Base-by-base conservation (phyloP, 2,797 vertebrate genomes). In the Diplodus puntazzo region DNA sequence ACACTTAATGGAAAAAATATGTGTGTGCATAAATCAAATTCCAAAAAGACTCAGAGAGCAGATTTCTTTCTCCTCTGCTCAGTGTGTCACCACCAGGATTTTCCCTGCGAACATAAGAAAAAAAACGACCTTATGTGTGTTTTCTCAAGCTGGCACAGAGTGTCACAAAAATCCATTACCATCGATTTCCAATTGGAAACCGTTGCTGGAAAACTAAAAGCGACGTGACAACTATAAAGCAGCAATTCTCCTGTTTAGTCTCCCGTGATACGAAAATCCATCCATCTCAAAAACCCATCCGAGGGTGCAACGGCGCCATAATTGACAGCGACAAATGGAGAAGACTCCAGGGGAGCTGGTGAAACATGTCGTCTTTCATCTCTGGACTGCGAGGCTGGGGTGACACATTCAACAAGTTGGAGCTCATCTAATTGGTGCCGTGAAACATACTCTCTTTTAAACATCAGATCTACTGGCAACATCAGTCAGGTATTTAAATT, bases 401-500 rank as follows among this genome's bases (percentile, higher is more conserved):
- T 59, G 77, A 81, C 75, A 78, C 64, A 61, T 66, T 49, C 23
- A 30, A 49, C 82, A 69, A 65, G 74, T 81, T 64, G 63, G 46
- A 88, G 78, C 81, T 81, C 74, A 83, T 82, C 72, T 81, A 75
- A 82, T 64, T 75, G 64, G 61, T 52, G 42, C 25, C 66, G 25
- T 61, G 60, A 79, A 83, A 87, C 79, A 84, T 16, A 42, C 17
- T 58, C n/a, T 53, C 23, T 73, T 62, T 55, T 25, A 25, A 69
- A 52, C 5, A 20, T 23, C 46, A 48, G 71, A 54, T 60, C 58
- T 76, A 57, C 63, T 46, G 50, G 45, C 63, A 73, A 67, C 77
- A 45, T 54, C 64, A 54, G 30, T 48, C 45, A 69, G n/a, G 30
- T 50, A 58, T 75, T 65, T 14, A 39, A 21, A 81, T 85, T 72